A percentile compares a stretch with the other conserved stretches of the same genome.
phyloP scores from a whole-genome alignment of 2,113 vertebrate genomes.

The Dipodomys stephensi region DNA sequence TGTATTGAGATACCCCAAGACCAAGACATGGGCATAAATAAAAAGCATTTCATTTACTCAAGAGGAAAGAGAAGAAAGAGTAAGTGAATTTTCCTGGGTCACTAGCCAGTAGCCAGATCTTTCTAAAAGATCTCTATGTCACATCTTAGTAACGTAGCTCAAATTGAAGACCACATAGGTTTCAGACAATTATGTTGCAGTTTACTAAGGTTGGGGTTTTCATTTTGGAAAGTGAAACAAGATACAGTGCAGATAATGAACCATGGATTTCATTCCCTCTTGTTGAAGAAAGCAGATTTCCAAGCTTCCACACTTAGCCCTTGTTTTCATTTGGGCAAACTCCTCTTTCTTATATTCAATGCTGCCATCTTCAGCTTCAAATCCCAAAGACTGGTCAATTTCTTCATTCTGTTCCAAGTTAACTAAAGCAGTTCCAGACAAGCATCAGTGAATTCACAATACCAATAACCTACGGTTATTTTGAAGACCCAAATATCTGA shows the following conservation, averaged over 20 bases:
- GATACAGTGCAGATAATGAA: neutral
- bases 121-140: neutral
- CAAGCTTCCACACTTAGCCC: neutral
- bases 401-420: neutral
- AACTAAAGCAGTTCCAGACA: neutral
- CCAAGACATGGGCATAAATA: neutral
- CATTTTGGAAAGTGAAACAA: neutral
- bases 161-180: neutral
- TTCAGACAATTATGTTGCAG: neutral
- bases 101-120: neutral
- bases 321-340: neutral
- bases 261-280: neutral
- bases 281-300: neutral
- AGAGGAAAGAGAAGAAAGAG: neutral
- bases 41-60: slow-evolving; percentile 19
- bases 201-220: neutral
- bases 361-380: neutral
- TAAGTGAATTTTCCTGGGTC: neutral
- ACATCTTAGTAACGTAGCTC: neutral
- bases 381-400: neutral
- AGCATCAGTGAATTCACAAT: neutral
- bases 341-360: neutral
- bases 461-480: no score
- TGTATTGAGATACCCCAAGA: neutral
- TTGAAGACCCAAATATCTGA: neutral